Evolutionary conservation across 2,888 invertebrate genomes (phyloP), one percentile per base, ranked within the genome.

Genomic region (Diarsia dahlii): DNA sequence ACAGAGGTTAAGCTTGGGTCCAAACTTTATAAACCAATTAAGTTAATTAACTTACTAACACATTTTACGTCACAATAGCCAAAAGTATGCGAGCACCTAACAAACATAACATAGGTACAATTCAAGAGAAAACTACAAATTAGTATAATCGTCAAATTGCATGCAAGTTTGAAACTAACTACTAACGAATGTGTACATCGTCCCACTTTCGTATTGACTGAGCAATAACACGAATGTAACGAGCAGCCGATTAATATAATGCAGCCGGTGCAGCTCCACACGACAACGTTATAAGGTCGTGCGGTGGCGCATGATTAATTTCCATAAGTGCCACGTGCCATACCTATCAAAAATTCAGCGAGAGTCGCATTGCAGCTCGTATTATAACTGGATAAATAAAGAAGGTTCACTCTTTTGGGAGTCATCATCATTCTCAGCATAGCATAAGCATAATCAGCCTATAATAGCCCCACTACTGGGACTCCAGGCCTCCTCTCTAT

Each of bases 281-380:
- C 56, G 75, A 66, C 73, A 39, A 13, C 46, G 60, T 69, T 39
- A 67, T 71, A 63, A 70, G 70, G 48, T 69, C 23, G 18, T 18
- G 39, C 34, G 28, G 23, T 48, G 67, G n/a, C 46, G 18, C 74
- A 68, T 73, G 56, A 84, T 66, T 78, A 78, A 85, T 85, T 73
- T 68, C 28, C 63, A 63, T 58, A 74, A 77, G 69, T 74, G 48
- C 50, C 64, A 77, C 71, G 60, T 67, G 71, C 46, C 52, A 28
- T 52, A 6, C 9, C 9, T 74, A 71, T 81, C 23, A 84, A 86
- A 74, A 69, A 74, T 72, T 72, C 63, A 72, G 34, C 13, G 34
- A 52, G 23, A 50, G 2, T 56, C 34, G 39, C 56, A 58, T 50
- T 63, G 9, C 18, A 28, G 39, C 20, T n/a, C 48, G 13, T 50